A percentile compares a stretch with the other conserved stretches of the same genome.
These are phyloP conservation scores for Brachyopa scutellaris DNA, from an alignment of 2,888 invertebrate genomes.

Conservation along the genomic window DNA sequence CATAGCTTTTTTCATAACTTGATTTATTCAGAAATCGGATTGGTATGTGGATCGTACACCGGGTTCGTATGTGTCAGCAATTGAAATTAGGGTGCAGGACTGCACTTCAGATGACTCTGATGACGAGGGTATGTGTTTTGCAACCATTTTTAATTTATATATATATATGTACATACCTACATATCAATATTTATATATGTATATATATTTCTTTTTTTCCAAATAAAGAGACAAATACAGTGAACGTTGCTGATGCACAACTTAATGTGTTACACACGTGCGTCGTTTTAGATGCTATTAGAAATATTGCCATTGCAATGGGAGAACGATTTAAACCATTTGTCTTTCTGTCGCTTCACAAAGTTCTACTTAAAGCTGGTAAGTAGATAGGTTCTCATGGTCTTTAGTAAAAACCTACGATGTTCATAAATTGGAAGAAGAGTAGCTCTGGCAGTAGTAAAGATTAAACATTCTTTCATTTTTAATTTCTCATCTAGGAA, in stretches of 20 bases:
- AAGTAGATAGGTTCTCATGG: too few relatives aligned
- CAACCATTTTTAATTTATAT: too few relatives aligned
- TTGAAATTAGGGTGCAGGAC: slow-evolving; percentile 79
- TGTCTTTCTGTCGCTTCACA: slow-evolving; percentile 86
- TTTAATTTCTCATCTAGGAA: slow-evolving; percentile 83
- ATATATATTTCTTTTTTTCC: too few relatives aligned
- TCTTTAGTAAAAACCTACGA: too few relatives aligned
- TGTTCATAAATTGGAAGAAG: too few relatives aligned
- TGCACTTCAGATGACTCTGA: slow-evolving; percentile 78
- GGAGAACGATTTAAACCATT: slow-evolving; percentile 84
- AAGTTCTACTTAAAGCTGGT: slow-evolving; percentile 89
- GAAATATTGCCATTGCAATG: slow-evolving; percentile 84
- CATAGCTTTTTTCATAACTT: neutral
- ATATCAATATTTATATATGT: too few relatives aligned
- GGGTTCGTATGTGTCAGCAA: slow-evolving; percentile 80
- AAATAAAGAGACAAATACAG: slow-evolving; percentile 73
- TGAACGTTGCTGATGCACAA: slow-evolving; percentile 82
- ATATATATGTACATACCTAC: too few relatives aligned
- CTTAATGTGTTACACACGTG: slow-evolving; percentile 87
- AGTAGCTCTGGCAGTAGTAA: too few relatives aligned
- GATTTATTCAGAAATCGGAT: slow-evolving; percentile 74
- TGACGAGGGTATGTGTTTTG: slow-evolving; percentile 61
- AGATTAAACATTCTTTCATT: too few relatives aligned
- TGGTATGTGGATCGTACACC: slow-evolving; percentile 80
- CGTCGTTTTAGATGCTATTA: slow-evolving; percentile 87